Base-by-base conservation (phyloP, 2,113 vertebrate species). In the Chaetodon auriga region DNA sequence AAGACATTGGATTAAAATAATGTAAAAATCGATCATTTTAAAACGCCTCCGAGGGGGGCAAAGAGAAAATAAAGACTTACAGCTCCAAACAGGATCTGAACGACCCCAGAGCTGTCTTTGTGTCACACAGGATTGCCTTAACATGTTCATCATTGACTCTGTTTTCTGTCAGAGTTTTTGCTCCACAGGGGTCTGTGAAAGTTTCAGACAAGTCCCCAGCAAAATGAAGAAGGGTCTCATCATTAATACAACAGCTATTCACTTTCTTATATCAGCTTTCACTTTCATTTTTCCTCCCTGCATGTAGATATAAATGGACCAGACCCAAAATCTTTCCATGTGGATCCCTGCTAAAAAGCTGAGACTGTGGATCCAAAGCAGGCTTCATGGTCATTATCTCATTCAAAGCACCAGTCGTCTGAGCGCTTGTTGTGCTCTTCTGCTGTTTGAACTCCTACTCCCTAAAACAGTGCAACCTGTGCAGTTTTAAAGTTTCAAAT, bases 1-100 rank as follows among this genome's bases (percentile, higher is more conserved):
- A 77, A 80, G 73, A 74, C 76, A 88, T 83, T 87, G 86, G 89
- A 90, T 93, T 92, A 90, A 92, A 92, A 92, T 92, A 82, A 92
- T 87, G 88, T 81, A 77, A 70, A 91, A 86, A 91, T 94, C 89
- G 83, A 92, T 92, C 74, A 91, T 85, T 81, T 87, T 78, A 82
- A 92, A 90, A 78, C 41, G 69, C 61, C 85, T 78, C 76, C 30
- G 25, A 77, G 63, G 72, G 55, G 54, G 43, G 64, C 12, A 30
- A 75, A 57, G 68, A 74, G 66, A 83, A 78, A 77, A 83, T 74
- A 82, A 87, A 64, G 53, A 71, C 73, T 84, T 36, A n/a, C 41
- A 72, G 78, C 72, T 73, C 49, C 68, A 74, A 70, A 75, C 64
- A 76, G 45, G 19, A 49, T 30, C 49, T 75, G 49, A 62, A 14